Evolutionary conservation across 1,140 invertebrate species (phyloP).

Genomic region (Eciton burchellii): DNA sequence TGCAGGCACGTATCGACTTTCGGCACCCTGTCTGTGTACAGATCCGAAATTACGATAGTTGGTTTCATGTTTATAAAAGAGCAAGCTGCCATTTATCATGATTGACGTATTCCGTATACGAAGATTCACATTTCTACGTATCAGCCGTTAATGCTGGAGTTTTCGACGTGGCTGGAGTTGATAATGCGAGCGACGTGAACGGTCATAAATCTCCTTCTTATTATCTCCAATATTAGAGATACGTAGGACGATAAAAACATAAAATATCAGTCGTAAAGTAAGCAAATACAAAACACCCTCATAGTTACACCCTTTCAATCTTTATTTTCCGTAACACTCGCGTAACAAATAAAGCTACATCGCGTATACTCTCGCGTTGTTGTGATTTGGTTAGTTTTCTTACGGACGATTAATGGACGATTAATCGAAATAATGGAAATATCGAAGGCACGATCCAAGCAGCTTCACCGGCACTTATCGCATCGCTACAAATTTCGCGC

Average conservation of each 20-base stretch:
- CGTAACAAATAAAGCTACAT: background rate
- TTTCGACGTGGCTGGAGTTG: background rate
- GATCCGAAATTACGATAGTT: background rate
- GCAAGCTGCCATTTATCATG: background rate
- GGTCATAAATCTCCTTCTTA: background rate
- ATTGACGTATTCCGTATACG: background rate
- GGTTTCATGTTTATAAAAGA: slow-evolving; percentile 2
- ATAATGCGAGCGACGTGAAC: background rate
- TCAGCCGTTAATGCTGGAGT: background rate
- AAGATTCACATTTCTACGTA: background rate
- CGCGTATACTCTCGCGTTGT: background rate
- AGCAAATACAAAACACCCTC: no score
- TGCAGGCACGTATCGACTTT: slow-evolving; percentile 69
- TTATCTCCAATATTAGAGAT: no score
- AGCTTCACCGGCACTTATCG: background rate
- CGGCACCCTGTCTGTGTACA: slow-evolving; percentile 19
- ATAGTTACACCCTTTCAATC: no score
- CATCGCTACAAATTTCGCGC: background rate
- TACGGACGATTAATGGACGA: no score
- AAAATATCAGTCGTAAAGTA: no score
- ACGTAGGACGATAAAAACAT: no score
- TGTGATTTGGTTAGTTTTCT: slow-evolving; percentile 6
- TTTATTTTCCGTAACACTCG: background rate
- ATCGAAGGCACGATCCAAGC: background rate
- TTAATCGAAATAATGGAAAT: no score